Conservation (phyloP, 2,797 vertebrate genomes). For the Premnoplex brunnescens region DNA sequence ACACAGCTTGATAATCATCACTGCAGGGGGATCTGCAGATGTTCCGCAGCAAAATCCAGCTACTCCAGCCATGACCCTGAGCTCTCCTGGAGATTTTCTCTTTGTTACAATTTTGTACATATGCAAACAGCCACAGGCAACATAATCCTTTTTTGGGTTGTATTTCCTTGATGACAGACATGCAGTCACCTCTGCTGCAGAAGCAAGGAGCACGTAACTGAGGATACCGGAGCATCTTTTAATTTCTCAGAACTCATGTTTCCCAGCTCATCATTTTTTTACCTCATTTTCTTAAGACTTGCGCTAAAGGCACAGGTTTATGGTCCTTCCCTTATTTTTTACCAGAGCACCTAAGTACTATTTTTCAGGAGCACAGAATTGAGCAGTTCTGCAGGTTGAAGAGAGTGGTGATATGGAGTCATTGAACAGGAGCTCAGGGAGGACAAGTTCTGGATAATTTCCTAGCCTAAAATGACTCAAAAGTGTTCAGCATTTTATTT, state of each 20-base stretch:
- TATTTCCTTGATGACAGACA: neutral
- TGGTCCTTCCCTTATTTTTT: neutral
- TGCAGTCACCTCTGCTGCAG: neutral
- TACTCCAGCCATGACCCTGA: neutral
- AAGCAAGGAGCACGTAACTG: neutral
- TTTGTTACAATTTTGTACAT: neutral
- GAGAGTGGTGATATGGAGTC: neutral
- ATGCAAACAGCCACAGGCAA: neutral
- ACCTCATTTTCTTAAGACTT: neutral
- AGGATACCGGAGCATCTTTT: neutral
- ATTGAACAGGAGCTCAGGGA: neutral
- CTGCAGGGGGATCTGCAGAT: constrained; percentile 2
- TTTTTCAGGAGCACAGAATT: neutral
- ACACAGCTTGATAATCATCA: constrained; percentile 1
- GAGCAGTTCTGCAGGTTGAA: neutral
- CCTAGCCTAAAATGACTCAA: neutral
- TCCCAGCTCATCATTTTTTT: neutral
- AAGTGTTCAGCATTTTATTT: neutral
- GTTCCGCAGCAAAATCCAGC: neutral
- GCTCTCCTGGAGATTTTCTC: neutral
- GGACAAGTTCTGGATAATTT: neutral
- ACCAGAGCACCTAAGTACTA: neutral
- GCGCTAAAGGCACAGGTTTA: neutral
- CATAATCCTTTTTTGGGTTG: neutral
- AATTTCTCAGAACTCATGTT: neutral